phyloP scores from a whole-genome alignment of 2,113 vertebrate species.

The Gobiocypris rarus region DNA sequence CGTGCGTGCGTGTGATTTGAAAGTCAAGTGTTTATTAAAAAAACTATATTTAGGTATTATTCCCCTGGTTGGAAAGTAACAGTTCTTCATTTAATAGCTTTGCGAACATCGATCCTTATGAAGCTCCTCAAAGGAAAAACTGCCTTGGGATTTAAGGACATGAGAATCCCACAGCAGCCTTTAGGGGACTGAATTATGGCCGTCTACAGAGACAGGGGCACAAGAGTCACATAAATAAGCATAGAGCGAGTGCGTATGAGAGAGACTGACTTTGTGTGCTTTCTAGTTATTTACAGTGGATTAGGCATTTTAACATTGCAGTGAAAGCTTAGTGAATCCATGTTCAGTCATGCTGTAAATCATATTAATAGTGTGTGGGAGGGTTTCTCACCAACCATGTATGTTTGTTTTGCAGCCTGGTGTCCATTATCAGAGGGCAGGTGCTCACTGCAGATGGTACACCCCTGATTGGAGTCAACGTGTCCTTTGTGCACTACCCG shows the following conservation, averaged over 20 bases:
- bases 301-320: constrained; percentile 28
- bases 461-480: constrained; percentile 95
- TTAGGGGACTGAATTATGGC: constrained; percentile 38
- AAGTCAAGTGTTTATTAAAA: not conserved
- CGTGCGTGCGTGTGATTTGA: not conserved
- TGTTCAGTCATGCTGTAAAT: constrained; percentile 47
- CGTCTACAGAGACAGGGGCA: constrained; percentile 17
- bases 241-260: constrained; percentile 17
- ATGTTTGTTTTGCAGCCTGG: constrained; percentile 79
- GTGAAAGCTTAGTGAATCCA: constrained; percentile 18
- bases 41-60: not conserved
- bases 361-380: constrained; percentile 40
- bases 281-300: constrained; percentile 48
- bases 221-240: constrained; percentile 32
- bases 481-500: constrained; percentile 93
- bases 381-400: constrained; percentile 45
- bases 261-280: constrained; percentile 32
- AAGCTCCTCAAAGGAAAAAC: constrained; percentile 1
- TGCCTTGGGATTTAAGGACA: constrained; percentile 16
- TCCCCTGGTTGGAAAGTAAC: constrained; percentile 2
- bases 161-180: constrained; percentile 32
- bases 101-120: constrained; percentile 10
- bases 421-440: constrained; percentile 94
- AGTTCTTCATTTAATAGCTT: constrained; percentile 5
- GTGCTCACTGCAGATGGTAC: constrained; percentile 96